Evolutionary conservation across 2,113 vertebrate genomes (phyloP).

Genomic region (Sylvilagus bachmani): DNA sequence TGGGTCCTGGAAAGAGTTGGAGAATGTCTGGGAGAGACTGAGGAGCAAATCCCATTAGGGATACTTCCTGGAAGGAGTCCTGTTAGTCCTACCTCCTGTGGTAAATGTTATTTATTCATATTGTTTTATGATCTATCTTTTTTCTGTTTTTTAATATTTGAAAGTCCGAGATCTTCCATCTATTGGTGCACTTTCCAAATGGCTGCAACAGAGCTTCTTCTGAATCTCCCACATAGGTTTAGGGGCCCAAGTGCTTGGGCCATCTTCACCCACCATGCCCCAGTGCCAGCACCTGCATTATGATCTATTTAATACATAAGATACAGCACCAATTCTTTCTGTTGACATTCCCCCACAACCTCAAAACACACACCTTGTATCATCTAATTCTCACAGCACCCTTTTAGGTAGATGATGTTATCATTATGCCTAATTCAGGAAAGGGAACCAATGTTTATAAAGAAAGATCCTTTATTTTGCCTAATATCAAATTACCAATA

Average conservation of each 20-base stretch:
- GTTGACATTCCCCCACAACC: background rate
- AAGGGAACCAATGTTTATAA: constrained; percentile 24
- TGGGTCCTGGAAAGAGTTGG: background rate
- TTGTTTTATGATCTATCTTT: background rate
- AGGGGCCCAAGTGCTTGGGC: too few species aligned
- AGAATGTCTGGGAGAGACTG: background rate
- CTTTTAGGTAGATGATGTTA: background rate
- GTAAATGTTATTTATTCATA: background rate
- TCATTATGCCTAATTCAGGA: background rate
- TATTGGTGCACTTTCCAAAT: too few species aligned
- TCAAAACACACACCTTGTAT: background rate
- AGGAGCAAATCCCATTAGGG: background rate
- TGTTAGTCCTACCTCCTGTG: background rate
- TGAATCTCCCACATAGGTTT: too few species aligned
- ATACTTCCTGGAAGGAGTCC: background rate
- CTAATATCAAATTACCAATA: background rate
- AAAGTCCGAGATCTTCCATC: too few species aligned
- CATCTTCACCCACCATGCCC: too few species aligned
- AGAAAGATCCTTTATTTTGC: background rate
- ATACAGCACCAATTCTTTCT: too few species aligned
- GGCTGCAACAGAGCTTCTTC: too few species aligned
- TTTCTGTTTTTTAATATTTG: too few species aligned
- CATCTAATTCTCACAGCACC: background rate
- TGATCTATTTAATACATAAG: too few species aligned
- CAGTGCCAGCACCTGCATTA: too few species aligned